A percentile compares a stretch with the other conserved stretches of the same genome.
phyloP scores from a whole-genome alignment of 1,140 invertebrate species.

The Sycobia sp. region DNA sequence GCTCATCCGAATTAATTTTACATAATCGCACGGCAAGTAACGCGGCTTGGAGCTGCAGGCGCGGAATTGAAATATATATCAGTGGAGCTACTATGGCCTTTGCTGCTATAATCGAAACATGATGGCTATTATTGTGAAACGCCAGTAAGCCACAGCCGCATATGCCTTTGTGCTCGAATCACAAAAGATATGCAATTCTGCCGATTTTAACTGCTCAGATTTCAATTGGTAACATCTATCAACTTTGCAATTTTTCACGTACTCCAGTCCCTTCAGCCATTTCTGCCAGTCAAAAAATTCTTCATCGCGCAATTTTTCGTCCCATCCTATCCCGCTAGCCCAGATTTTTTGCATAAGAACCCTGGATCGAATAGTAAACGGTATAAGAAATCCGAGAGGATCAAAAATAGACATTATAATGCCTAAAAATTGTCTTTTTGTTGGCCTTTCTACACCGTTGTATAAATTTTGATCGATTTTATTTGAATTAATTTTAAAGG shows the following conservation, averaged over 20 bases:
- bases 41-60: no score
- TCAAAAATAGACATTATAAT: no score
- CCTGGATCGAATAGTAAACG: no score
- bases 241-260: neutral
- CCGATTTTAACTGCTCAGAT: neutral
- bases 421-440: conserved; percentile 44
- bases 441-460: conserved; percentile 6
- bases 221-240: conserved; percentile 10
- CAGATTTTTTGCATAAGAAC: conserved; percentile 48
- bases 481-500: neutral
- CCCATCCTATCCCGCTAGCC: no score
- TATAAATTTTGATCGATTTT: no score
- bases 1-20: neutral
- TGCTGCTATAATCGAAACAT: neutral
- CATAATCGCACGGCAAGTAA: neutral
- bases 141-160: conserved; percentile 10
- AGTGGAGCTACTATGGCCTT: conserved; percentile 12
- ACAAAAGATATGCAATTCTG: conserved; percentile 6
- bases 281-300: neutral
- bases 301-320: conserved; percentile 3
- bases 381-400: no score
- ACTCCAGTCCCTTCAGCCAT: neutral
- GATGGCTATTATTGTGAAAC: neutral
- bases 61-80: no score
- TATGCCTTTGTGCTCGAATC: conserved; percentile 4